Conservation (phyloP, 2,113 vertebrate species). For the Ageneiosus marmoratus region DNA sequence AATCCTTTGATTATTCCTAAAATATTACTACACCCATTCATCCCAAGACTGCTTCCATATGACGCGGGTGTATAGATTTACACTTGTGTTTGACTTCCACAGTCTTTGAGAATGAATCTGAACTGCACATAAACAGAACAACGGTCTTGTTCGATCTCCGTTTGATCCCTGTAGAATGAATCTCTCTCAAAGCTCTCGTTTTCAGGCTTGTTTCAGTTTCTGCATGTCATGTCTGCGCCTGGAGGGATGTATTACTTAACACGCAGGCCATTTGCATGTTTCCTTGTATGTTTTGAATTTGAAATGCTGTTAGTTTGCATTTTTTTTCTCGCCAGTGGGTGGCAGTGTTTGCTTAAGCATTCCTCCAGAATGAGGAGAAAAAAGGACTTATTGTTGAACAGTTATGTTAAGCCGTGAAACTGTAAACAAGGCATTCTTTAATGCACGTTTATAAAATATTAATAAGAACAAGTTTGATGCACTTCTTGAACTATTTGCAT, state of each 20-base stretch:
- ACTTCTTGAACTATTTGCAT: constrained; percentile 68
- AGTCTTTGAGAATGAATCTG: constrained; percentile 41
- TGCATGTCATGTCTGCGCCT: constrained; percentile 44
- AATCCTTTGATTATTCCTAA: constrained; percentile 57
- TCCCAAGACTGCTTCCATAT: constrained; percentile 52
- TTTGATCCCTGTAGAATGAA: constrained; percentile 21
- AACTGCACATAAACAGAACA: constrained; percentile 16
- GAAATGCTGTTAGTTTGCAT: constrained; percentile 37
- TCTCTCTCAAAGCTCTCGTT: constrained; percentile 4
- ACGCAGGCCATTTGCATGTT: constrained; percentile 61
- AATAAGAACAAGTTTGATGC: constrained; percentile 65
- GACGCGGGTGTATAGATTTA: constrained; percentile 62
- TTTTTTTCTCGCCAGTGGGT: constrained; percentile 66
- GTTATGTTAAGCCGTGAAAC: constrained; percentile 72
- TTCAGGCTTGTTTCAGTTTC: constrained; percentile 28
- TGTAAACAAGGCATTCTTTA: constrained; percentile 75
- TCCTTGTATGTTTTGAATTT: constrained; percentile 60
- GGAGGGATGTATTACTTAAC: constrained; percentile 47
- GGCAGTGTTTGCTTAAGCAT: constrained; percentile 80
- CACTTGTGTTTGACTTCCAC: constrained; percentile 66
- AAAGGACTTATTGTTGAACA: constrained; percentile 63
- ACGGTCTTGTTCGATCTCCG: constrained; percentile 1
- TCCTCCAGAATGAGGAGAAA: constrained; percentile 23
- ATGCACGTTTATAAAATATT: constrained; percentile 71
- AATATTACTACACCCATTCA: constrained; percentile 46